Conservation (phyloP, 2,113 vertebrate genomes). For the Perca flavescens region DNA sequence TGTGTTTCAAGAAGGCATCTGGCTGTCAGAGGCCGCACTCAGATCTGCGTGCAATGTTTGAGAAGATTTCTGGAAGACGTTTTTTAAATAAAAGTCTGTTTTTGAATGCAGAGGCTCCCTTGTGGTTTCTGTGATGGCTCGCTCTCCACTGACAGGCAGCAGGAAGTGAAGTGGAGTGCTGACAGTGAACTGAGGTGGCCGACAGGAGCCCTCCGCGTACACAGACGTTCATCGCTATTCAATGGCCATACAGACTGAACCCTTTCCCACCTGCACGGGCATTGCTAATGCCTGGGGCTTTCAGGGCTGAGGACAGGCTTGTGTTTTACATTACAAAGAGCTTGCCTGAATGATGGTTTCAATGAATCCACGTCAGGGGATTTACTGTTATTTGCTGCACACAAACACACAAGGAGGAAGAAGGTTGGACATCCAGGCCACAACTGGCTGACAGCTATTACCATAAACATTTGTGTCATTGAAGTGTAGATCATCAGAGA, state of each 20-base stretch:
- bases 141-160: constrained; percentile 49
- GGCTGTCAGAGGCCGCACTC: constrained; percentile 50
- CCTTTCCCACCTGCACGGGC: constrained; percentile 25
- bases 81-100: constrained; percentile 13
- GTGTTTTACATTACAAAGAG: constrained; percentile 33
- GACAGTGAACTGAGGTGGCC: constrained; percentile 22
- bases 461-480: constrained; percentile 21
- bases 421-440: not conserved
- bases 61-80: constrained; percentile 34
- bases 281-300: not conserved
- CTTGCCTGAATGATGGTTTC: constrained; percentile 11
- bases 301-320: not conserved
- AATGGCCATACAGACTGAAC: not conserved
- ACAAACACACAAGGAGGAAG: constrained; percentile 22
- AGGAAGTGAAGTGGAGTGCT: constrained; percentile 33
- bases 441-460: not conserved
- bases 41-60: constrained; percentile 35
- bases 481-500: not conserved
- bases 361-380: constrained; percentile 12
- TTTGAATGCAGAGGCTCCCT: constrained; percentile 48
- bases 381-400: constrained; percentile 32
- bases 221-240: constrained; percentile 58
- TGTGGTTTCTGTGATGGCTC: constrained; percentile 38
- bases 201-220: not conserved
- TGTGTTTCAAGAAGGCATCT: constrained; percentile 38